Evolutionary conservation across 2,797 vertebrate genomes (phyloP).

Genomic region (Sebastes reedi): DNA sequence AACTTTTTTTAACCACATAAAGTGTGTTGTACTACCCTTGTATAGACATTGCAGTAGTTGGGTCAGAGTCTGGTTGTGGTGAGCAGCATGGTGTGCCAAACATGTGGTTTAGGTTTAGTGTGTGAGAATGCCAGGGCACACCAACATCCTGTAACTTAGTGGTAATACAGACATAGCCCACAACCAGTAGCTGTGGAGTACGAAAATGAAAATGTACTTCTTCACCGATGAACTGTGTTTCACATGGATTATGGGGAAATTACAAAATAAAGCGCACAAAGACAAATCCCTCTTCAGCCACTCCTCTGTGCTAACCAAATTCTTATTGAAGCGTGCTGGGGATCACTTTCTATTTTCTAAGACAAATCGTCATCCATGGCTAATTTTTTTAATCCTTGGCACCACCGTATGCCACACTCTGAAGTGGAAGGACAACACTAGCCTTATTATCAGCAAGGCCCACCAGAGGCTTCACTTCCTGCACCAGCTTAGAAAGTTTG

Average conservation of each 20-base stretch:
- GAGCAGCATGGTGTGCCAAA: slow-evolving; percentile 25
- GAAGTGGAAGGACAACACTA: no score
- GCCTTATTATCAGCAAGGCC: no score
- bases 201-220: background rate
- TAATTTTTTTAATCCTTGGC: no score
- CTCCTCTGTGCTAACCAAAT: background rate
- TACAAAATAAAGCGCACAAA: background rate
- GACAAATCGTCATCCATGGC: no score
- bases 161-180: slow-evolving; percentile 9
- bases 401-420: no score
- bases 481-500: no score
- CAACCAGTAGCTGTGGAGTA: background rate
- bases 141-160: slow-evolving; percentile 21
- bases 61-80: slow-evolving; percentile 21
- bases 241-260: background rate
- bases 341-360: background rate
- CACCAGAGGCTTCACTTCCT: no score
- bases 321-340: background rate
- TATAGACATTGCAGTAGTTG: slow-evolving; percentile 8
- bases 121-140: slow-evolving; percentile 15
- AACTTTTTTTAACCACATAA: slow-evolving; percentile 1
- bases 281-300: background rate
- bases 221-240: background rate
- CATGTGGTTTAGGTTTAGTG: slow-evolving; percentile 47
- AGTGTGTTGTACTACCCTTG: background rate